Percentiles rank a stretch among this genome's conserved stretches.
These are phyloP conservation scores for Drosophila simulans DNA, from an alignment of 1,140 invertebrate genomes.

Conservation along the genomic window DNA sequence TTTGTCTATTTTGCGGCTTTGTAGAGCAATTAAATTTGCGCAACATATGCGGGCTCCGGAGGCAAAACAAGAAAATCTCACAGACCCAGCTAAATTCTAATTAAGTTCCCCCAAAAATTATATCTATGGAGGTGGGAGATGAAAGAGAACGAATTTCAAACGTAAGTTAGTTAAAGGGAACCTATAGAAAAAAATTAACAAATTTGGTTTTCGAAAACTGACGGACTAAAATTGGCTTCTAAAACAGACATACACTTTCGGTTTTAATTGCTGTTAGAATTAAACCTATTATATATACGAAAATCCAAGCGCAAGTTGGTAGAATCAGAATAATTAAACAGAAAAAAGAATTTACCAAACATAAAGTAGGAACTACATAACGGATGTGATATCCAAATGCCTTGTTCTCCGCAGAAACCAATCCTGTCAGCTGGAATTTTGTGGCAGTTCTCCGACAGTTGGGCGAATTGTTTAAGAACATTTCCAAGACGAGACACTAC, in stretches of 20 bases:
- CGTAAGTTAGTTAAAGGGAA: neutral
- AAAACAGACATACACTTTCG: no score
- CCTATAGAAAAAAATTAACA: no score
- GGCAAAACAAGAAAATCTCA: constrained; percentile 17
- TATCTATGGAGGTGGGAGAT: constrained; percentile 21
- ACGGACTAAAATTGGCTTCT: no score
- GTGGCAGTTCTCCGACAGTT: neutral
- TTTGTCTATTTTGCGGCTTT: constrained; percentile 78
- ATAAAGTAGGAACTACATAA: no score
- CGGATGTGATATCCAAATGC: no score
- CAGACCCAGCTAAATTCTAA: constrained; percentile 31
- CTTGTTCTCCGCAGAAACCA: neutral
- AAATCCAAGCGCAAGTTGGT: no score
- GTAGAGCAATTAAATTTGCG: constrained; percentile 75
- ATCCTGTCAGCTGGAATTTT: constrained; percentile 2
- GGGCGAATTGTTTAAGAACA: neutral
- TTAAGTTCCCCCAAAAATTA: constrained; percentile 39
- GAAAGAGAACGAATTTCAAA: constrained; percentile 2
- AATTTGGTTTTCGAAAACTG: no score
- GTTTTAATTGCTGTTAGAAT: no score
- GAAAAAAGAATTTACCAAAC: no score
- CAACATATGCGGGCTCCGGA: constrained; percentile 69
- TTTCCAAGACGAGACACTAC: neutral
- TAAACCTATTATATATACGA: no score
- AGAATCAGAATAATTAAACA: no score